phyloP scores from a whole-genome alignment of 2,797 vertebrate genomes.

The Anisognathus igniventris region DNA sequence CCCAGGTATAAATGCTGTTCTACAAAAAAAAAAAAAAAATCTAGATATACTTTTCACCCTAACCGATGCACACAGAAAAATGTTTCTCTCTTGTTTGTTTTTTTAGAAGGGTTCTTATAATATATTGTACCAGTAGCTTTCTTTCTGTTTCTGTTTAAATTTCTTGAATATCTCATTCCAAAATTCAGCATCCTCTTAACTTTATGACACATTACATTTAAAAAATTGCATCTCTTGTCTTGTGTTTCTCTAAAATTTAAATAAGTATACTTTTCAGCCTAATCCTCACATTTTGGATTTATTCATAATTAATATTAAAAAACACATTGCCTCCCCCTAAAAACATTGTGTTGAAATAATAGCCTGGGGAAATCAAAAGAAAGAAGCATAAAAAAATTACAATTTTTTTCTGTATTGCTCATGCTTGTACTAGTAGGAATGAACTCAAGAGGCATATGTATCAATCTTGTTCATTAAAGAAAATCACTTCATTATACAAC shows the following conservation, averaged over 20 bases:
- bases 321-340: not conserved
- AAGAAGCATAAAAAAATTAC: not conserved
- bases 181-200: not conserved
- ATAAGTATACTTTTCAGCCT: not conserved
- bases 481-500: not conserved
- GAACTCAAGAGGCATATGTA: not conserved
- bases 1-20: not conserved
- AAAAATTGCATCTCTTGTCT: not conserved
- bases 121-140: not conserved
- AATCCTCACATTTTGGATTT: not conserved
- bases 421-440: not conserved
- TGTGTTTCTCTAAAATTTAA: not conserved
- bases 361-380: not conserved
- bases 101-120: fast-evolving
- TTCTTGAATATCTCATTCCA: not conserved
- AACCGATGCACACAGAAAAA: not conserved
- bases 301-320: not conserved
- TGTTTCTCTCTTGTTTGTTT: not conserved
- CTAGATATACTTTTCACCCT: not conserved
- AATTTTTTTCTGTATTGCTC: not conserved
- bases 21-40: not conserved
- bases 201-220: not conserved
- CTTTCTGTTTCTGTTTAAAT: not conserved
- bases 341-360: not conserved
- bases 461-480: not conserved